These are phyloP conservation scores for Cotesia typhae DNA, from an alignment of 1,140 invertebrate species.

Conservation along the genomic window DNA sequence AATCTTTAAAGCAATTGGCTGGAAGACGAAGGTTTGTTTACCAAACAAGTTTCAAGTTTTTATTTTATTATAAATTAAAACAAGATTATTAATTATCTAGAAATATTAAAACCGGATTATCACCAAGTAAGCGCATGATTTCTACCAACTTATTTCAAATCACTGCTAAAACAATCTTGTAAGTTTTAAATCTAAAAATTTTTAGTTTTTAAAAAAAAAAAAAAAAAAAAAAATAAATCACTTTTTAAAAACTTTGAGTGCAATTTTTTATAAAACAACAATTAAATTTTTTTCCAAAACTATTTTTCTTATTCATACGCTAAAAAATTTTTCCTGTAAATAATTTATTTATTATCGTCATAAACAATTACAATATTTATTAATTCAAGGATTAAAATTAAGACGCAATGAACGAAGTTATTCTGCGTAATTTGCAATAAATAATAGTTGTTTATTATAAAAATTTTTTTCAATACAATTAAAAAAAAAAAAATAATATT, in stretches of 20 bases:
- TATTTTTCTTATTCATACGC: too few species aligned
- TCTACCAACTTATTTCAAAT: conserved; percentile 14
- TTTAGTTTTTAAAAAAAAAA: background rate
- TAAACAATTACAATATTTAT: too few species aligned
- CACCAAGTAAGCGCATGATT: conserved; percentile 43
- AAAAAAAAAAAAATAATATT: background rate
- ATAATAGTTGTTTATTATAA: background rate
- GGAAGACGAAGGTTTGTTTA: conserved; percentile 49
- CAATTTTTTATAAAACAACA: too few species aligned
- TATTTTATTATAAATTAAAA: conserved; percentile 49
- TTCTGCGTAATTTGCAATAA: background rate
- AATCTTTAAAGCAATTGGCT: conserved; percentile 45
- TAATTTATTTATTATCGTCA: too few species aligned
- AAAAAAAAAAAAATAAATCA: too few species aligned
- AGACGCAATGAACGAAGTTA: too few species aligned
- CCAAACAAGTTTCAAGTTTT: conserved; percentile 33
- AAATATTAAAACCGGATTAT: conserved; percentile 36
- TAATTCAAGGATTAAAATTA: too few species aligned
- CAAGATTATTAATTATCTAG: conserved; percentile 34
- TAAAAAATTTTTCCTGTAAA: too few species aligned
- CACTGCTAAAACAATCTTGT: background rate
- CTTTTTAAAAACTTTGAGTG: too few species aligned
- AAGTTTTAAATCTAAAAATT: background rate
- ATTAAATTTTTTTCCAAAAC: too few species aligned
- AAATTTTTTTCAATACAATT: background rate